Conservation (phyloP, 2,888 invertebrate species). For the Aproaerema taeniolella region DNA sequence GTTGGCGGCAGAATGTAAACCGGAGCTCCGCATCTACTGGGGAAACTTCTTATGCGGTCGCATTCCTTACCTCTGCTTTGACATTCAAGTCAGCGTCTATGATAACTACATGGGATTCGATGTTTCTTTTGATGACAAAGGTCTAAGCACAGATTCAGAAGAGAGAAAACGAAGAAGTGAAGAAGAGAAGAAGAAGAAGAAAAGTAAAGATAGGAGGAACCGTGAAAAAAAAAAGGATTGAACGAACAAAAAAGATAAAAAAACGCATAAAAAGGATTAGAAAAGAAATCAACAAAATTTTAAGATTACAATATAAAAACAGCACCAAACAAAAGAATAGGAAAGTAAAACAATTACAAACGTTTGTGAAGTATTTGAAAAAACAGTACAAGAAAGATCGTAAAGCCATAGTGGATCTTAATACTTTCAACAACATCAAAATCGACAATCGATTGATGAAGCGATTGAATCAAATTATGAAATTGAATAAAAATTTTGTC, state of each 20-base stretch:
- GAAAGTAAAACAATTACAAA: neutral
- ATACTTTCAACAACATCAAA: neutral
- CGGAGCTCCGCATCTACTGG: neutral
- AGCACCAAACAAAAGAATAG: neutral
- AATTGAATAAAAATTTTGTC: neutral
- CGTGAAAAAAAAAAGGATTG: neutral
- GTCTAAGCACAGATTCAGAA: neutral
- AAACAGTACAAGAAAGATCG: neutral
- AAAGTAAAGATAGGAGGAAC: neutral
- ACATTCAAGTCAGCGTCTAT: neutral
- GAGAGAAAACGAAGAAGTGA: too few species aligned
- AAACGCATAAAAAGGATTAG: neutral
- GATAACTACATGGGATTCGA: neutral
- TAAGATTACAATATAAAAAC: neutral
- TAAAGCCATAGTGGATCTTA: neutral
- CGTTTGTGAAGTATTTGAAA: neutral
- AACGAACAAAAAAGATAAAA: neutral
- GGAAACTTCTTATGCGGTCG: conserved; percentile 1
- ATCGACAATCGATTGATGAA: neutral
- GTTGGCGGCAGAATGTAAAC: neutral
- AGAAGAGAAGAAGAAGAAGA: neutral
- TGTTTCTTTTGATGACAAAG: neutral
- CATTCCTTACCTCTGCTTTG: neutral
- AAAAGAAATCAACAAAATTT: neutral
- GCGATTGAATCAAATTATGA: neutral